Evolutionary conservation across 2,797 vertebrate species (phyloP), one percentile per base, ranked within the genome.

Genomic region (Squalus acanthias): DNA sequence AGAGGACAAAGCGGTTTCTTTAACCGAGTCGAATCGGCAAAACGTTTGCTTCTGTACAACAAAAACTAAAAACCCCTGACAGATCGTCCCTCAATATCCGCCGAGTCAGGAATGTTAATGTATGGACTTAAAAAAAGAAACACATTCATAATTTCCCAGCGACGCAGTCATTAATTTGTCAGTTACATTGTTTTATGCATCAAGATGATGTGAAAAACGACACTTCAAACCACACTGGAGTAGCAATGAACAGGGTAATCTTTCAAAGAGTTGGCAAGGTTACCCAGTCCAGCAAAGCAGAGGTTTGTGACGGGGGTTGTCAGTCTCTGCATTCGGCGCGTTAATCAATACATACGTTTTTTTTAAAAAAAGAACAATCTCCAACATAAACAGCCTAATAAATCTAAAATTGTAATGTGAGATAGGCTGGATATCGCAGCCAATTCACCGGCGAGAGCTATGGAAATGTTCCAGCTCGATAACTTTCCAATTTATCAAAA

Each of bases 401-500:
- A 69, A 39, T 93, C 63, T 93, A 46, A 93, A 93, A 69, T 24
- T 93, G n/a, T 69, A 22, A 69, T 69, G 20, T 46, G 65, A 39
- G 17, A 67, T 65, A 22, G 89, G 60, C 63, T 92, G 33, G 60
- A 92, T 39, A 46, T 67, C 17, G 5, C 17, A n/a, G 91, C 63
- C 63, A 93, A 46, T 24, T 46, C 65, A 2, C 29, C 91, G 46
- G 8, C 17, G 2, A 10, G 20, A 67, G 63, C 91, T 67, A 93
- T 69, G 91, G 24, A 93, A 69, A 39, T 46, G 63, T 93, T 93
- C 63, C 17, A 93, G 91, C 63, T 93, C 63, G 39, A 93, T 93
- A 93, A 93, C 91, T 69, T 93, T 4, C 63, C 91, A 93, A 93
- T 93, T 93, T 93, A 67, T 93, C 91, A 93, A 69, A 69, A 69